These are phyloP conservation scores for Andrena bucephala DNA, from an alignment of 2,888 invertebrate species.

Conservation along the genomic window DNA sequence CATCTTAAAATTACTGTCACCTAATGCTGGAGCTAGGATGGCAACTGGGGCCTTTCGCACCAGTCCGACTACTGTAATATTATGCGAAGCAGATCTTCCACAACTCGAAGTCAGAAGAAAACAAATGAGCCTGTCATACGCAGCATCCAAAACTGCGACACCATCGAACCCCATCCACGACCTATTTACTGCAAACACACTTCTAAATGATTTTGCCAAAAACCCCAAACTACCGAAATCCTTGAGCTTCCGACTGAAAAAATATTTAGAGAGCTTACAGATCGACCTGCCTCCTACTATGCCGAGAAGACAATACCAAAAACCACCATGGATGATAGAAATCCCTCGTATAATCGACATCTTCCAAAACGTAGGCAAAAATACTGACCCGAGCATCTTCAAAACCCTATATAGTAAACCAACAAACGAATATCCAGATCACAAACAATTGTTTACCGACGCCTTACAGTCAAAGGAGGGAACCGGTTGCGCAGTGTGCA, in stretches of 20 bases:
- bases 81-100: not conserved
- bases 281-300: not conserved
- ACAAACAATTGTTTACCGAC: not conserved
- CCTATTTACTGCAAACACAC: not conserved
- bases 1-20: not conserved
- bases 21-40: conserved; percentile 9
- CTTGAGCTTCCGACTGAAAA: not conserved
- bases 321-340: not conserved
- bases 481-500: conserved; percentile 1
- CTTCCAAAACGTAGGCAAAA: not conserved
- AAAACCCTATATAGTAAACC: not conserved
- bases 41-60: conserved; percentile 8
- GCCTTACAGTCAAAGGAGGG: not conserved
- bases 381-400: not conserved
- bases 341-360: not conserved
- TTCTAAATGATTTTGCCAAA: not conserved
- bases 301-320: not conserved
- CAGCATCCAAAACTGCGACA: not conserved
- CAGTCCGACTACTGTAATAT: not conserved
- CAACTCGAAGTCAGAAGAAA: conserved; percentile 6
- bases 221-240: not conserved
- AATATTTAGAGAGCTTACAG: not conserved
- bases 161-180: not conserved
- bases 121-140: not conserved
- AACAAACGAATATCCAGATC: not conserved